These are phyloP conservation scores for Argyrosomus japonicus DNA, from an alignment of 2,113 vertebrate genomes.

Conservation along the genomic window DNA sequence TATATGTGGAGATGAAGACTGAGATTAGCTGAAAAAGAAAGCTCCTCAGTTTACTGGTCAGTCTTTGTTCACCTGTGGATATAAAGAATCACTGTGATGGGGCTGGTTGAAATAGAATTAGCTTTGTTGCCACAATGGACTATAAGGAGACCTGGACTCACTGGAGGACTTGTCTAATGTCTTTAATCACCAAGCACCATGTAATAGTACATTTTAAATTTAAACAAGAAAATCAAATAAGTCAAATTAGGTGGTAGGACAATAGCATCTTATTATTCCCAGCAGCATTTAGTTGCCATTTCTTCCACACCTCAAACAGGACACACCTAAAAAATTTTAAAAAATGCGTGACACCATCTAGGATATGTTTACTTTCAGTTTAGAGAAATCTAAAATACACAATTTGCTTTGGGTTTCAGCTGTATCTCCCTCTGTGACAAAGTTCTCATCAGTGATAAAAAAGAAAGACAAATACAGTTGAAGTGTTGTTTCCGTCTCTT, in stretches of 20 bases:
- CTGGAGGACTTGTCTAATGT: too few species aligned
- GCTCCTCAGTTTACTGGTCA: background rate
- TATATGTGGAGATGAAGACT: background rate
- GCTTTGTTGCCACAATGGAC: too few species aligned
- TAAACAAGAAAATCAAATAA: too few species aligned
- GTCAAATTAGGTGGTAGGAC: background rate
- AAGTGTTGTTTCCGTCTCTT: constrained; percentile 4
- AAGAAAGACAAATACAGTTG: constrained; percentile 19
- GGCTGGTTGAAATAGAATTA: too few species aligned
- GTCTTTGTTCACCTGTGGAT: background rate
- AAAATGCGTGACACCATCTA: background rate
- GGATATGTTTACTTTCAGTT: background rate
- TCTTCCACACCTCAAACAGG: background rate
- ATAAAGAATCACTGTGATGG: background rate
- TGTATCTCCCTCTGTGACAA: background rate
- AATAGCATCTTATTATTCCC: background rate
- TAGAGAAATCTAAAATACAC: background rate
- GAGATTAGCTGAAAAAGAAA: background rate
- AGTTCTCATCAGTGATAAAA: background rate
- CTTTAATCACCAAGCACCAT: background rate
- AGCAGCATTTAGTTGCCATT: background rate
- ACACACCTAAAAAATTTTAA: background rate
- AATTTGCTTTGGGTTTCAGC: constrained; percentile 6
- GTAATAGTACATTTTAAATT: background rate
- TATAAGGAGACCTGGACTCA: too few species aligned